Conservation (phyloP, 2,888 invertebrate species). For the Acanthosepion pharaonis region DNA sequence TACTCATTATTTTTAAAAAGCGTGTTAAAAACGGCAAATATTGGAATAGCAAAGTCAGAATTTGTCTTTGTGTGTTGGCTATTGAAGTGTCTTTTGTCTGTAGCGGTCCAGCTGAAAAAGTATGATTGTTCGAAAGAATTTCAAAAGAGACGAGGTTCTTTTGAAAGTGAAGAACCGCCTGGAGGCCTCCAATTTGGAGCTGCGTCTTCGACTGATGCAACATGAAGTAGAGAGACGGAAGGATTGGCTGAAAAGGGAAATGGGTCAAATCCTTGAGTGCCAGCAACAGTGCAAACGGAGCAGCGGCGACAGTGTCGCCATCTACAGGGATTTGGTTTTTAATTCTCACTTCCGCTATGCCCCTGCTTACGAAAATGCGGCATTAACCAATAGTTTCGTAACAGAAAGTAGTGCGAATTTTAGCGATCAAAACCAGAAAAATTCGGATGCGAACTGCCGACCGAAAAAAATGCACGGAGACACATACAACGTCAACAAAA, state of each 20-base stretch:
- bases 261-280: background rate
- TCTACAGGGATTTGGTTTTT: slow-evolving; percentile 41
- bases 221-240: slow-evolving; percentile 16
- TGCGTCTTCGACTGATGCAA: background rate
- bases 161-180: slow-evolving; percentile 36
- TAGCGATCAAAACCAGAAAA: background rate
- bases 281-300: background rate
- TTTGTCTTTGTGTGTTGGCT: background rate
- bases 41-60: background rate
- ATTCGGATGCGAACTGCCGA: background rate
- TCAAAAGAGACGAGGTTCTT: slow-evolving; percentile 35
- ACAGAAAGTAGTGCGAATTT: background rate
- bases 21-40: background rate
- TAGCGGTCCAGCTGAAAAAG: background rate
- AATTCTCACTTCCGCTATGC: background rate
- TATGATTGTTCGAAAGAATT: slow-evolving; percentile 4
- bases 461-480: background rate
- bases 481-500: background rate
- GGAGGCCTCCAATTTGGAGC: slow-evolving; percentile 24
- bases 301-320: slow-evolving; percentile 35
- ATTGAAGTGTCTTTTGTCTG: background rate
- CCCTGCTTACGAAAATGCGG: background rate
- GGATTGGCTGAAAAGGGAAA: background rate
- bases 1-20: background rate
- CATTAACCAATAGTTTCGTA: background rate